Evolutionary conservation across 2,888 invertebrate species (phyloP), one percentile per base, ranked within the genome.

Genomic region (Eudemis profundana): DNA sequence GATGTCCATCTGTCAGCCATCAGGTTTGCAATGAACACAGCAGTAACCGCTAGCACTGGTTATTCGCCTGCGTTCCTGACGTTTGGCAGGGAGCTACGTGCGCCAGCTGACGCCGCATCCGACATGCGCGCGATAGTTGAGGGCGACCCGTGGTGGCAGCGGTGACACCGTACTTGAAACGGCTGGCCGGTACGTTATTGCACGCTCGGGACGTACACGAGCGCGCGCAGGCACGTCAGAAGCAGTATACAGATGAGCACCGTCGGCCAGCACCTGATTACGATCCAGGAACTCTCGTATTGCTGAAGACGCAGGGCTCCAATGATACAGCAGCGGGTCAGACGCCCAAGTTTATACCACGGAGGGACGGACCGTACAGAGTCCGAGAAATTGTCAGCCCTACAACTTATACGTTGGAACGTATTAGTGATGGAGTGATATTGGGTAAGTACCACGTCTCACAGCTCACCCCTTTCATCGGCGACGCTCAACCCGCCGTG

Each of bases 61-160:
- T 17, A 53, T 5, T 59, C 66, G 10, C 53, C 72, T 1, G 67
- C 70, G 1, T 72, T 53, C 23, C 14, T 72, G 4, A 69, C 69
- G 0, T 70, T 72, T 15, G 72, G 61, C 0, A 42, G 42, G n/a
- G n/a, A n/a, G n/a, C n/a, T n/a, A n/a, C n/a, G n/a, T n/a, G n/a
- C n/a, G n/a, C n/a, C n/a, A 42, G 42, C 15, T 15, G 17, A 17
- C 7, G 17, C 15, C 15, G 42, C 42, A 15, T 42, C 42, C 5
- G 15, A 42, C 5, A 10, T 17, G 17, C 42, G 15, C 15, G 15
- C 40, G 14, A n/a, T n/a, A n/a, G 12, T 10, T 8, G 12, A 60
- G 29, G 42, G 8, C 23, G 23, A 23, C 23, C 23, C 5, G 23
- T 5, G 23, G 23, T 23, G 10, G 8, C 12, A 36, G 8, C 36